These are phyloP conservation scores for Cephonodes hylas DNA, from an alignment of 2,888 invertebrate species.

Conservation along the genomic window DNA sequence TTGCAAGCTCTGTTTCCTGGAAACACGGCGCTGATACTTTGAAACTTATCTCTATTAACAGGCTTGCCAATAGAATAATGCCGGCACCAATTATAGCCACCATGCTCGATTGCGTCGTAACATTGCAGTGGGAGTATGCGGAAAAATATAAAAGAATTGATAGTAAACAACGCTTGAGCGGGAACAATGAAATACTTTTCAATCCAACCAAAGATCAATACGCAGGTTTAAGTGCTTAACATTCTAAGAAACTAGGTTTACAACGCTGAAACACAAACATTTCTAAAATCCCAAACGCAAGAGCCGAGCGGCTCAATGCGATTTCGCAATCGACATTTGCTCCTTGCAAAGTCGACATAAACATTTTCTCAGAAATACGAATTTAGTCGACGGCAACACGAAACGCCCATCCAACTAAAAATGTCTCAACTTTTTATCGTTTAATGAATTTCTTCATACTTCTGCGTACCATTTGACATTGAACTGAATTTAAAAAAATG, in stretches of 20 bases:
- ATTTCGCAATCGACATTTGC: conserved; percentile 67
- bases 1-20: conserved; percentile 47
- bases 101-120: not conserved
- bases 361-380: conserved; percentile 63
- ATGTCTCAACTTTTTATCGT: conserved; percentile 47
- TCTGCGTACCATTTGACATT: conserved; percentile 64
- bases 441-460: conserved; percentile 66
- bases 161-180: not conserved
- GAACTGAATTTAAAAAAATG: conserved; percentile 67
- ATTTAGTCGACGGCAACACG: conserved; percentile 45
- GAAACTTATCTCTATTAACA: conserved; percentile 44
- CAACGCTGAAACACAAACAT: conserved; percentile 68
- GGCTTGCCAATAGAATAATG: conserved; percentile 36
- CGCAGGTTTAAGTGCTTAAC: conserved; percentile 34
- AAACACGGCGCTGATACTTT: conserved; percentile 33
- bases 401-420: conserved; percentile 35
- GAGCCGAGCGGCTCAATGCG: conserved; percentile 42
- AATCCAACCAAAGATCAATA: not conserved
- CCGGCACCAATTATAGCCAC: conserved; percentile 28
- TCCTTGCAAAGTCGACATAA: conserved; percentile 61
- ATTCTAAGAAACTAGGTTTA: conserved; percentile 70
- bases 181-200: not conserved
- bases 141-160: not conserved
- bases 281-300: conserved; percentile 67
- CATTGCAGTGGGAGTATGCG: not conserved